Evolutionary conservation across 2,797 vertebrate species (phyloP).

Genomic region (Heliangelus exortis): DNA sequence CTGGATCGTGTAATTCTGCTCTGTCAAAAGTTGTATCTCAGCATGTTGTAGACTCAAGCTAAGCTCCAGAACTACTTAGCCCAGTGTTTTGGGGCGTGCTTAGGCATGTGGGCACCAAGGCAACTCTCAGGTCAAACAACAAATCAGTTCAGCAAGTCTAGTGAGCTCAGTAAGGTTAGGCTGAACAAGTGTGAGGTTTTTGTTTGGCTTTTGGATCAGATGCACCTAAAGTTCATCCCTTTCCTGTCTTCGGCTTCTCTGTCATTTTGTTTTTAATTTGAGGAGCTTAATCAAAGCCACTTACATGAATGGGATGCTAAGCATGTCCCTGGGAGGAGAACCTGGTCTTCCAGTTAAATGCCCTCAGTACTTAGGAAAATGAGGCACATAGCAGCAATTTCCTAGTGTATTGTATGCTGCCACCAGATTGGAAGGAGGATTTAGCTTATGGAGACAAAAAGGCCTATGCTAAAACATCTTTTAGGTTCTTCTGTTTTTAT

Average conservation of each 20-base stretch:
- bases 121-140: conserved; percentile 22
- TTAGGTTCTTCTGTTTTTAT: background rate
- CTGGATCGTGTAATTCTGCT: background rate
- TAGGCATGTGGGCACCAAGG: background rate
- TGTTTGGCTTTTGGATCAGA: conserved; percentile 1
- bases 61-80: background rate
- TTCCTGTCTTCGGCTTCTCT: background rate
- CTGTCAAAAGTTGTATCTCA: background rate
- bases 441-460: background rate
- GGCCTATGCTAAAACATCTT: background rate
- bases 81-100: background rate
- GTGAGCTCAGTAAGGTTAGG: background rate
- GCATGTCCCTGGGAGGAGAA: background rate
- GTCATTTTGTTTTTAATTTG: background rate
- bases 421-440: background rate
- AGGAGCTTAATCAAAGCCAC: background rate
- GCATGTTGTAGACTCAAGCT: background rate
- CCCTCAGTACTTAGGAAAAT: background rate
- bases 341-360: background rate
- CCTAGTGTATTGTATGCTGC: background rate
- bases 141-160: background rate
- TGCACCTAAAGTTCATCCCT: background rate
- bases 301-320: background rate
- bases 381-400: background rate
- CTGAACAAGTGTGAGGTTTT: background rate